phyloP scores from a whole-genome alignment of 2,797 vertebrate genomes.

The Antrozous pallidus region DNA sequence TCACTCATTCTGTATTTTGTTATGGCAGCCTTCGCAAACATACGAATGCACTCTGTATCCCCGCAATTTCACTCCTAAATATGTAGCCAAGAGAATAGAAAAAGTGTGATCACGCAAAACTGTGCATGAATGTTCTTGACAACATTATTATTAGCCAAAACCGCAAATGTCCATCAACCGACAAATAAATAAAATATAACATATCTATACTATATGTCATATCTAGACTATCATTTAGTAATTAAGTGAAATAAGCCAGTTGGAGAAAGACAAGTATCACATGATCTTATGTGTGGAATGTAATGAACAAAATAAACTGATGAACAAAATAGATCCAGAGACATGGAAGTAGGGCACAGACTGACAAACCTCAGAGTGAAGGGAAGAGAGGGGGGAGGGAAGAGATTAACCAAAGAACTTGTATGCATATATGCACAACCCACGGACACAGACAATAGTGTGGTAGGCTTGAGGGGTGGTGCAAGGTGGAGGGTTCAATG shows the following conservation, averaged over 20 bases:
- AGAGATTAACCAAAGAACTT: too few relatives aligned
- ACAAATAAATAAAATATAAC: neutral
- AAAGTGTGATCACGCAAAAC: neutral
- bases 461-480: too few relatives aligned
- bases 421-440: too few relatives aligned
- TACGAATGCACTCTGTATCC: neutral
- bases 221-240: neutral
- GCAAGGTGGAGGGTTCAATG: too few relatives aligned
- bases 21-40: neutral
- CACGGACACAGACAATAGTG: too few relatives aligned
- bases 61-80: neutral
- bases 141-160: neutral
- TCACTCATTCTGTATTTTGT: neutral
- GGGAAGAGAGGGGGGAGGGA: too few relatives aligned
- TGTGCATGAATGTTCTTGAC: neutral
- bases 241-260: neutral
- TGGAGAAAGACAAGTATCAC: too few relatives aligned
- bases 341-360: too few relatives aligned
- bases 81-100: neutral
- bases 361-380: too few relatives aligned
- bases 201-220: neutral
- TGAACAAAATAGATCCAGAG: too few relatives aligned
- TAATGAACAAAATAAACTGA: too few relatives aligned
- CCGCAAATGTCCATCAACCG: neutral
- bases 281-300: too few relatives aligned